Base-by-base conservation (phyloP, 2,888 invertebrate genomes). In the Nomada lathburiana region DNA sequence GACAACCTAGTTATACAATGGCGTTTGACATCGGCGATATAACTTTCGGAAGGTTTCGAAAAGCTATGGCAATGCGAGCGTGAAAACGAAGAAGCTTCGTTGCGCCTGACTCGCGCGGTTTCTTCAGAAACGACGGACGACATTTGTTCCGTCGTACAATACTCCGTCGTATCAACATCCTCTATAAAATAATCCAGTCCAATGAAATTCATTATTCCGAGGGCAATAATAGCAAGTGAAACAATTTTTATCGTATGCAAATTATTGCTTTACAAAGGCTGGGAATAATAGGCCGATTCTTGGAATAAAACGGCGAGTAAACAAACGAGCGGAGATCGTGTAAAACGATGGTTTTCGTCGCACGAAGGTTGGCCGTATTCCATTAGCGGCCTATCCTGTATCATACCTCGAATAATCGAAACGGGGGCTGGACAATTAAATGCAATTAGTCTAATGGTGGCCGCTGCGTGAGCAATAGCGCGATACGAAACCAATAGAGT, bases 371-470 rank as follows among this genome's bases (percentile, higher is more conserved):
- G 62, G 68, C 76, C 1, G 7, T 62, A 36, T 60, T 76, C 80
- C 80, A 69, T 65, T 82, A 76, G n/a, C n/a, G 26, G 55, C 13
- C 20, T 16, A 13, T 11, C 53, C 69, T 76, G 64, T 73, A 76
- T 80, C 80, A 80, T 73, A 60, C 53, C 26, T 60, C 77, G 73
- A 71, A 75, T 59, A 81, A 82, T 84, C 74, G 78, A 74, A 86
- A 80, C 64, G 70, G 67, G 65, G 69, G 76, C 80, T 70, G 71
- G 29, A 75, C 85, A 80, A 85, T 85, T 85, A 85, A 85, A 82
- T 20, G 67, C 80, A 85, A 86, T 85, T 83, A 85, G 71, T 16
- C n/a, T 76, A 76, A 76, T 70, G 73, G 69, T 29, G 67, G 55
- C 20, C 63, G 73, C 60, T 78, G 69, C 62, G 80, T 71, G 65